Evolutionary conservation across 2,113 vertebrate species (phyloP).

Genomic region (Elachura formosa): DNA sequence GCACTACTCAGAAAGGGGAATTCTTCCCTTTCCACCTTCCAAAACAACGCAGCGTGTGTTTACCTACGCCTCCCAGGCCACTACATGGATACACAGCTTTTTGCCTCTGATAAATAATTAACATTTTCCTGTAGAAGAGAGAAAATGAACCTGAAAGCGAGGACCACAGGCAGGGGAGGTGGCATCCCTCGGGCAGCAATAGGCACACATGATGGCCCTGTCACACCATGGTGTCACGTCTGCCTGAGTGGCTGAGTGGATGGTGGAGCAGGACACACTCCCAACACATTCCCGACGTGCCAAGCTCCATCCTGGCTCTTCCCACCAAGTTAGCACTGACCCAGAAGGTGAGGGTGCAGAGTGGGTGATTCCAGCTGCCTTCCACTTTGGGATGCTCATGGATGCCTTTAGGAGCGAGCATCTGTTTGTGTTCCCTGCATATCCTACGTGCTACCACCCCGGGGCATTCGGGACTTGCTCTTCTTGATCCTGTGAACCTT

Average conservation of each 20-base stretch:
- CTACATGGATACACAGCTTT: accelerated
- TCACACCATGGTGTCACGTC: not conserved
- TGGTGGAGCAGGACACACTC: not conserved
- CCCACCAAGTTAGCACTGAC: not conserved
- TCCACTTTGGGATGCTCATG: accelerated
- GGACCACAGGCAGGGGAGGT: not conserved
- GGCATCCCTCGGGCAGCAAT: accelerated
- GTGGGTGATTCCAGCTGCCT: accelerated
- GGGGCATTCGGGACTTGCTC: not conserved
- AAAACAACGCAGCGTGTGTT: not conserved
- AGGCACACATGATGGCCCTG: accelerated
- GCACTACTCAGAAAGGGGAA: not conserved
- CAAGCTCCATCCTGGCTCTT: not conserved
- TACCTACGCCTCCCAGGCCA: not conserved
- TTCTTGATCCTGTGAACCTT: not conserved
- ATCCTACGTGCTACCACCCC: accelerated
- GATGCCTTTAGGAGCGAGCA: not conserved
- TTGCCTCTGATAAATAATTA: not conserved
- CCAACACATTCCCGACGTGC: accelerated
- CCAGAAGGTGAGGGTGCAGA: not conserved
- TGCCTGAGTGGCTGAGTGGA: not conserved
- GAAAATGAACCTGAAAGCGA: not conserved
- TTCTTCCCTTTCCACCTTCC: not conserved
- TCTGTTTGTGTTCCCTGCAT: not conserved
- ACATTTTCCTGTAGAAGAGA: not conserved